These are phyloP conservation scores for Stomatorhinus walkeri DNA, from an alignment of 2,797 vertebrate genomes.

Conservation along the genomic window DNA sequence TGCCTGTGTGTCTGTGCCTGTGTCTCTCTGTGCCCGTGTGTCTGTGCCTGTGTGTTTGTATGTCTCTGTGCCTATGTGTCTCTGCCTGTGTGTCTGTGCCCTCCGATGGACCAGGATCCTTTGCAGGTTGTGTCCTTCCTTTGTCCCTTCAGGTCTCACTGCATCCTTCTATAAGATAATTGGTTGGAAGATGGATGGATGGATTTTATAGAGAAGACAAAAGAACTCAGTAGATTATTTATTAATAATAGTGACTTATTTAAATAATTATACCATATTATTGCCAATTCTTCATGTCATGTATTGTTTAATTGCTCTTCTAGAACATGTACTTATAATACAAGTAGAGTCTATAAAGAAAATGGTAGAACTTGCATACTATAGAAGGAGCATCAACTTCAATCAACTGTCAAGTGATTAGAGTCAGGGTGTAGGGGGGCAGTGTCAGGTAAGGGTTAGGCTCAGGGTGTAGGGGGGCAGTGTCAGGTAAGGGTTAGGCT, in stretches of 20 bases:
- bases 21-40: neutral
- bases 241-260: neutral
- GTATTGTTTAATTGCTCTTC: neutral
- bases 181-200: conserved; percentile 2
- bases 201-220: conserved; percentile 6
- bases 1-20: neutral
- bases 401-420: neutral
- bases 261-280: neutral
- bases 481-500: neutral
- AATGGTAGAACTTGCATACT: neutral
- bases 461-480: neutral
- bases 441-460: neutral
- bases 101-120: neutral
- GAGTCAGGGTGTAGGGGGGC: neutral
- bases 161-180: neutral
- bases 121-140: neutral
- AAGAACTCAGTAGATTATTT: neutral
- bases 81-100: neutral
- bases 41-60: neutral
- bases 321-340: neutral
- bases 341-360: neutral
- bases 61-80: neutral
- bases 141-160: neutral
- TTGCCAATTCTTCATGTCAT: neutral
- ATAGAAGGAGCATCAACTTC: neutral